These are phyloP conservation scores for Scaptomyza polygonia DNA, from an alignment of 2,888 invertebrate species.

Conservation along the genomic window DNA sequence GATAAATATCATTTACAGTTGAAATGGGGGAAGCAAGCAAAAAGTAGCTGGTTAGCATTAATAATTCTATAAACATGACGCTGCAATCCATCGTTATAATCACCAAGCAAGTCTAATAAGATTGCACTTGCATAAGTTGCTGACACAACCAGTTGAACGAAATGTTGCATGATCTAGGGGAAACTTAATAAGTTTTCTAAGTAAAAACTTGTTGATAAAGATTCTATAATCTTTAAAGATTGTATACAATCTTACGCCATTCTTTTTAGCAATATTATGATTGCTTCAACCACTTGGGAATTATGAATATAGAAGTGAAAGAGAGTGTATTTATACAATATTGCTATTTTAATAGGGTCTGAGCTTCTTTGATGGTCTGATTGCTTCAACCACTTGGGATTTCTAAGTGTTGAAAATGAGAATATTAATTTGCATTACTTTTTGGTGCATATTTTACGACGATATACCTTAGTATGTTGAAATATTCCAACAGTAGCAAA, in stretches of 20 bases:
- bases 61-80: background rate
- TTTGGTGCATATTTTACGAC: background rate
- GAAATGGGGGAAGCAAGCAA: no score
- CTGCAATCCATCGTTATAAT: no score
- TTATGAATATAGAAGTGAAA: conserved; percentile 2
- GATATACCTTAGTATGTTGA: background rate
- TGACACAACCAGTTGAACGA: background rate
- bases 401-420: background rate
- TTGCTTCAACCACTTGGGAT: conserved; percentile 4
- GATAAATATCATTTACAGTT: conserved; percentile 18
- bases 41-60: background rate
- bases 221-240: background rate
- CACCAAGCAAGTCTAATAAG: background rate
- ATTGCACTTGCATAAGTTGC: background rate
- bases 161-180: background rate
- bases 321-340: background rate
- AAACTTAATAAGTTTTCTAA: no score
- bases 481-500: background rate
- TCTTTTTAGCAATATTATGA: background rate
- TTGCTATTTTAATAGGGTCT: background rate
- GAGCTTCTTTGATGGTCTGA: conserved; percentile 4
- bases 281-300: background rate
- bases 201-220: background rate
- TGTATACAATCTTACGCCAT: no score
- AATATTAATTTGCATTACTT: background rate